Percentiles rank a stretch among this genome's conserved stretches.
Conservation (phyloP, 2,797 vertebrate species). For the Chiloscyllium punctatum region DNA sequence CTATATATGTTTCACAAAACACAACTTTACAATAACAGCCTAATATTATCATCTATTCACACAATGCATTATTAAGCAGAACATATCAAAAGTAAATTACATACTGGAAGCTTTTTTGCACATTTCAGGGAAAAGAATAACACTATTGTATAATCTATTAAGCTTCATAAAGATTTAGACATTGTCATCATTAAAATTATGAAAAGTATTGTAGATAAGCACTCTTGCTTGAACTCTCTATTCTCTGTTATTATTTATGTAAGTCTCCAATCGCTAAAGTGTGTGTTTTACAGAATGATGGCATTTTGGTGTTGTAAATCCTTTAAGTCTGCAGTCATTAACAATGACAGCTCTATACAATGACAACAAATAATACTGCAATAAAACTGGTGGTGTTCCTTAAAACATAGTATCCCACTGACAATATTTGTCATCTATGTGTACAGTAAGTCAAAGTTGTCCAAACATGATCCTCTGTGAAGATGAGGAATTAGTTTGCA, state of each 20-base stretch:
- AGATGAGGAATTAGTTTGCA: neutral
- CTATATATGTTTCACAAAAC: neutral
- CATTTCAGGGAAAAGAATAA: neutral
- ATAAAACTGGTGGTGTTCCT: neutral
- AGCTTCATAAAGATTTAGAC: neutral
- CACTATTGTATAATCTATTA: neutral
- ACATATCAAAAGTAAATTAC: neutral
- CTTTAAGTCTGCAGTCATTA: neutral
- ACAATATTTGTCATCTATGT: neutral
- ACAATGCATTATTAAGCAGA: neutral
- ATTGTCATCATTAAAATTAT: neutral
- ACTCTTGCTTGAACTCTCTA: neutral
- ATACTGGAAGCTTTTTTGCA: neutral
- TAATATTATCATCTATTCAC: neutral
- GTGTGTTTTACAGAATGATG: neutral
- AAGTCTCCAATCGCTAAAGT: conserved; percentile 9
- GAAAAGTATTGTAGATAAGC: neutral
- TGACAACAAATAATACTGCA: neutral
- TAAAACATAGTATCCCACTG: neutral
- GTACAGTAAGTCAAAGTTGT: neutral
- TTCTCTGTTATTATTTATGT: conserved; percentile 11
- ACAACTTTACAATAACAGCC: neutral
- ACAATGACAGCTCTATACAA: neutral
- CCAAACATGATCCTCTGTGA: neutral
- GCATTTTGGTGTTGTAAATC: neutral